These are phyloP conservation scores for Trachythela sp. DNA, from an alignment of 64 coral and sea anemone species.

Conservation along the genomic window DNA sequence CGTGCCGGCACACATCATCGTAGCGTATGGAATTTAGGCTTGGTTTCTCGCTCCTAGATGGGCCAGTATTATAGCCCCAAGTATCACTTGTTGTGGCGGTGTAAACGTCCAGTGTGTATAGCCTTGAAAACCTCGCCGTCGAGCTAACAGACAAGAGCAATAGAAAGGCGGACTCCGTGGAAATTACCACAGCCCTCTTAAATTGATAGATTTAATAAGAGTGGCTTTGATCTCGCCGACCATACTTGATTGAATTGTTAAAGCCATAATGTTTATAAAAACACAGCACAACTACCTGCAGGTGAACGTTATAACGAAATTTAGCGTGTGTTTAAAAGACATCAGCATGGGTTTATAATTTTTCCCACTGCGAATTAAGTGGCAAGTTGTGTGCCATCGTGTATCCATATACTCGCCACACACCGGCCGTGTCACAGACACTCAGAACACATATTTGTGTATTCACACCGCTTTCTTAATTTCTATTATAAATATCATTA, in stretches of 20 bases:
- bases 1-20: not conserved
- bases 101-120: no score
- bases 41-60: not conserved
- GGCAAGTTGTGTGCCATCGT: not conserved
- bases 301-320: not conserved
- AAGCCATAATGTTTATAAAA: slow-evolving; percentile 19
- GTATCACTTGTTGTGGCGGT: not conserved
- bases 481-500: not conserved
- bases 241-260: slow-evolving; percentile 19
- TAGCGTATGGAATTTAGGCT: not conserved
- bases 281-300: not conserved
- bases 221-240: not conserved
- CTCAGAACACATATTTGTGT: not conserved
- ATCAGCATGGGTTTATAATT: slow-evolving; percentile 2
- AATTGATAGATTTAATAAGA: slow-evolving; percentile 33
- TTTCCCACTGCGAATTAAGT: not conserved
- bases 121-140: not conserved
- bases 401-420: not conserved
- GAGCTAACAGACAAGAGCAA: not conserved
- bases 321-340: slow-evolving; percentile 11
- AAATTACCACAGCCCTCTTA: slow-evolving; percentile 8
- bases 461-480: slow-evolving; percentile 17
- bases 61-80: not conserved
- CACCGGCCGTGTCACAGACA: not conserved
- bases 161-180: not conserved